Evolutionary conservation across 2,888 invertebrate genomes (phyloP).

Genomic region (Aromia moschata): DNA sequence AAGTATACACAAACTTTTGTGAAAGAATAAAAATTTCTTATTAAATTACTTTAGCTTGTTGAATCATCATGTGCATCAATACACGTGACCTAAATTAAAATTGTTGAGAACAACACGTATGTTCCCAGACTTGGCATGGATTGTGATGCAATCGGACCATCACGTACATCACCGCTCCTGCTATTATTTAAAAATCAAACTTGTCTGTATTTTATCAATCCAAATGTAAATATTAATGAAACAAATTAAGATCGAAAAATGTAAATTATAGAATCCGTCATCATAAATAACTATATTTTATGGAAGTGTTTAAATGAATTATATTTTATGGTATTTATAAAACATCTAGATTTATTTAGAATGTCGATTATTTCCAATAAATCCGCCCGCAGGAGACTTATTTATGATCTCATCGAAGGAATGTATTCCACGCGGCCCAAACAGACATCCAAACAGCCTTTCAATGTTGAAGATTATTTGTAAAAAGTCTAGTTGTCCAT

Average conservation of each 20-base stretch:
- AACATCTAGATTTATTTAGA: conserved; percentile 53
- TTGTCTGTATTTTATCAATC: conserved; percentile 41
- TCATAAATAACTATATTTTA: conserved; percentile 54
- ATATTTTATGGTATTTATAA: conserved; percentile 55
- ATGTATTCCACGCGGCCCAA: conserved; percentile 47
- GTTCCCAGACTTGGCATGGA: background rate
- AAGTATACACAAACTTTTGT: too few relatives aligned
- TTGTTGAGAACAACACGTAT: too few relatives aligned
- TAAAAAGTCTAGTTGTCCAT: conserved; percentile 53
- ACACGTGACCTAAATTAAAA: too few relatives aligned
- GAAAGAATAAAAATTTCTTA: too few relatives aligned
- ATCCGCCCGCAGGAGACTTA: conserved; percentile 48
- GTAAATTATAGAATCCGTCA: conserved; percentile 49
- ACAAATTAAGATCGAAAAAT: conserved; percentile 38
- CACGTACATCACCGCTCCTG: conserved; percentile 15
- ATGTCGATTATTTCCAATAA: conserved; percentile 51
- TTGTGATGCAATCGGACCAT: conserved; percentile 16
- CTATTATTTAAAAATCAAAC: conserved; percentile 29
- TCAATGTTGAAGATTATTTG: conserved; percentile 49
- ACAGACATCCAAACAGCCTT: conserved; percentile 35
- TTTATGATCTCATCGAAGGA: conserved; percentile 53
- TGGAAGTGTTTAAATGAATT: conserved; percentile 54
- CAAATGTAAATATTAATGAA: conserved; percentile 42
- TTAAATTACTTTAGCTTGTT: too few relatives aligned
- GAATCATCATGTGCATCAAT: too few relatives aligned